Percentiles rank a stretch among this genome's conserved stretches.
phyloP scores from a whole-genome alignment of 1,140 invertebrate species.

The Lanistes nyassanus region DNA sequence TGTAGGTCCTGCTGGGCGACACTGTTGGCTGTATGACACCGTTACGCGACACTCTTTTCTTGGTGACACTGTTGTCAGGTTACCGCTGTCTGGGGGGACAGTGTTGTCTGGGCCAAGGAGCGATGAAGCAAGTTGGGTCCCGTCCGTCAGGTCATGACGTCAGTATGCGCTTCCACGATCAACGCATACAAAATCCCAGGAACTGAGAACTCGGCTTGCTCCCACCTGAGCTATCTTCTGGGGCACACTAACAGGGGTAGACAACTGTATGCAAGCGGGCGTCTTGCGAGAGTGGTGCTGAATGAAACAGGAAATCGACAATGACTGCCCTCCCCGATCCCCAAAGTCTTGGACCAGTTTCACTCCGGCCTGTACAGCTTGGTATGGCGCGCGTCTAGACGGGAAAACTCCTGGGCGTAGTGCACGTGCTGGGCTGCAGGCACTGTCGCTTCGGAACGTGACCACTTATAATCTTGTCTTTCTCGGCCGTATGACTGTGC shows the following conservation, averaged over 20 bases:
- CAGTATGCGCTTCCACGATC: no score
- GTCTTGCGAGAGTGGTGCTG: background rate
- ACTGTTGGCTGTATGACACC: no score
- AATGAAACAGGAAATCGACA: constrained; percentile 28
- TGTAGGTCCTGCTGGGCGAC: no score
- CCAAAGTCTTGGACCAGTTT: background rate
- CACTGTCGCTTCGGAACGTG: background rate
- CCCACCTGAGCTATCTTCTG: background rate
- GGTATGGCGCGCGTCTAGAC: background rate
- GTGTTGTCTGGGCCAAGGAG: no score
- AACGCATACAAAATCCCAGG: no score
- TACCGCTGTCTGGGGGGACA: no score
- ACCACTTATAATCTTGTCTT: background rate
- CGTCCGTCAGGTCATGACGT: no score
- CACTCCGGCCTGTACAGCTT: constrained; percentile 4
- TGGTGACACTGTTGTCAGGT: no score
- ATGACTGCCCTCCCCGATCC: background rate
- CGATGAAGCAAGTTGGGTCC: no score
- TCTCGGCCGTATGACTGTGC: background rate
- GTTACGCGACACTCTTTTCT: no score
- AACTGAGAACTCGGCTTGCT: no score
- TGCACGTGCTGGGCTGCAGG: background rate
- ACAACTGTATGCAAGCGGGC: constrained; percentile 15
- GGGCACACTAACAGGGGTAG: constrained; percentile 7
- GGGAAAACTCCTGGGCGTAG: background rate